Conservation (phyloP, 2,797 vertebrate species). For the Bradypodion pumilum region DNA sequence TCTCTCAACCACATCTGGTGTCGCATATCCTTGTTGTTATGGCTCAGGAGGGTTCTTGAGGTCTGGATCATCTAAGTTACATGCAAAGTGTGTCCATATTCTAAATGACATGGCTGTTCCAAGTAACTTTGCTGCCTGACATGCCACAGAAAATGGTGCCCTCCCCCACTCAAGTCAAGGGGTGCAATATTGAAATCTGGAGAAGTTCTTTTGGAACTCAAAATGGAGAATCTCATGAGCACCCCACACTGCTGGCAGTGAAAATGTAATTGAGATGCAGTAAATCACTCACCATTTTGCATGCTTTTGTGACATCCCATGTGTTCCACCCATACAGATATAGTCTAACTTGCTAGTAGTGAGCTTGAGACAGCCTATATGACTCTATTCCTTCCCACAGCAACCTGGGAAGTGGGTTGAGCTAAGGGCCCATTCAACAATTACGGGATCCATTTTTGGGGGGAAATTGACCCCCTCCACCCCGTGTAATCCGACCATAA, state of each 20-base stretch:
- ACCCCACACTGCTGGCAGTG: not conserved
- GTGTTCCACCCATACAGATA: too few relatives aligned
- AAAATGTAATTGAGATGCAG: not conserved
- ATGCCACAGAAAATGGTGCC: not conserved
- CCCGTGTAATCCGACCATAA: too few relatives aligned
- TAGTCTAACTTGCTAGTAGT: too few relatives aligned
- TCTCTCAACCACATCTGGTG: not conserved
- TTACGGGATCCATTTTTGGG: too few relatives aligned
- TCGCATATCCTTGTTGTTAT: not conserved
- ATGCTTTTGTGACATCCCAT: not conserved
- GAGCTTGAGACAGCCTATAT: too few relatives aligned
- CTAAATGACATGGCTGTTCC: not conserved
- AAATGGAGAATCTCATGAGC: not conserved
- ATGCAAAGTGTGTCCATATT: too few relatives aligned
- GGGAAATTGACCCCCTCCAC: too few relatives aligned
- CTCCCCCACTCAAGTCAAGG: not conserved
- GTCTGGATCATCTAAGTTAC: not conserved
- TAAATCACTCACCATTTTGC: not conserved
- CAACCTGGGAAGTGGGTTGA: too few relatives aligned
- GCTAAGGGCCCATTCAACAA: too few relatives aligned
- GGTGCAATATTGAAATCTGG: not conserved
- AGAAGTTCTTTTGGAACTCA: not conserved
- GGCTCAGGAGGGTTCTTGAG: not conserved
- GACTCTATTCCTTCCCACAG: too few relatives aligned
- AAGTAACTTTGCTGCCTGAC: not conserved